These are phyloP conservation scores for Trypoxylus dichotomus DNA, from an alignment of 1,140 invertebrate genomes.

Conservation along the genomic window DNA sequence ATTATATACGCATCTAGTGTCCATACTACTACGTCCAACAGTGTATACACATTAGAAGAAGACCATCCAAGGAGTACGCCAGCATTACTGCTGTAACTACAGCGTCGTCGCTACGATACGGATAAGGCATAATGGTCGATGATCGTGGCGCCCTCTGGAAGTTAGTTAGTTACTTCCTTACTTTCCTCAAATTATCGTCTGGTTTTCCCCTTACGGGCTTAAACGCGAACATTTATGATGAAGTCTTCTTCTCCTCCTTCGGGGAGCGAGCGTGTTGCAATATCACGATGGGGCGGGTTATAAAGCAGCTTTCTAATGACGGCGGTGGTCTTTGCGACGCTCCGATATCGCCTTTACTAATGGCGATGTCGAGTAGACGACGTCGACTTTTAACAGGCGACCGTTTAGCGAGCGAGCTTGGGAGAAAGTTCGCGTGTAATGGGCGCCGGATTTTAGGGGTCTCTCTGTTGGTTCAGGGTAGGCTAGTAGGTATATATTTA, in stretches of 20 bases:
- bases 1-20: no score
- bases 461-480: no score
- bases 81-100: neutral
- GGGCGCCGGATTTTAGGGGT: neutral
- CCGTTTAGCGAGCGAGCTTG: neutral
- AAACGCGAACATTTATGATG: slow-evolving; percentile 44
- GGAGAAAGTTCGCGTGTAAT: neutral
- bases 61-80: neutral
- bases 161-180: neutral
- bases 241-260: slow-evolving; percentile 34
- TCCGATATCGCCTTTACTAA: slow-evolving; percentile 2
- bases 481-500: no score
- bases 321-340: neutral
- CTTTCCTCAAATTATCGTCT: slow-evolving; percentile 42
- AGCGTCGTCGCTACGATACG: neutral
- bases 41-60: no score
- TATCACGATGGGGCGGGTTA: no score
- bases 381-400: neutral
- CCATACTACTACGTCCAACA: no score
- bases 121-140: neutral
- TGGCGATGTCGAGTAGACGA: neutral
- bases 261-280: neutral
- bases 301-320: no score
- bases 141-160: neutral
- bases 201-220: slow-evolving; percentile 33